phyloP scores from a whole-genome alignment of 2,888 invertebrate genomes.

The Chrysopilus asiliformis region DNA sequence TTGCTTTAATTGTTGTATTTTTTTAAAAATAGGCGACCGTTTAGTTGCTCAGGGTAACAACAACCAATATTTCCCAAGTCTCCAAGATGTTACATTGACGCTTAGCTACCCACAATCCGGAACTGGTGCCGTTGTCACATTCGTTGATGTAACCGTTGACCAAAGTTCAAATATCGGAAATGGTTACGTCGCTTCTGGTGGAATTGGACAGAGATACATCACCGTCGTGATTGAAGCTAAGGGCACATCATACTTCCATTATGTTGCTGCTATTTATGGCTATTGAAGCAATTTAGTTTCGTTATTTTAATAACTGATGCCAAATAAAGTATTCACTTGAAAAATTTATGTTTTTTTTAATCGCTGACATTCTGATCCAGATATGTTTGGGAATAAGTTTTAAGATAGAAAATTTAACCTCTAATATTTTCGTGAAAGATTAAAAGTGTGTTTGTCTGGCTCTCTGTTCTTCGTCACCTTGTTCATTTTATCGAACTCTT shows the following conservation, averaged over 20 bases:
- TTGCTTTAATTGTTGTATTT: no score
- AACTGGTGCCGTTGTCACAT: constrained; percentile 20
- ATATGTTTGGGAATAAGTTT: no score
- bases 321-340: no score
- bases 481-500: no score
- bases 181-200: constrained; percentile 22
- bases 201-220: constrained; percentile 21
- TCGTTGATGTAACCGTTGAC: constrained; percentile 25
- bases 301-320: no score
- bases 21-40: constrained; percentile 30
- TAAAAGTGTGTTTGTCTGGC: no score
- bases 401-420: no score
- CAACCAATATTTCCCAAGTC: constrained; percentile 21
- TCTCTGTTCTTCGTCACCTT: no score
- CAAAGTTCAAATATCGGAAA: constrained; percentile 19
- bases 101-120: constrained; percentile 23
- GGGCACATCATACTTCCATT: constrained; percentile 23
- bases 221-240: constrained; percentile 24
- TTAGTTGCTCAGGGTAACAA: constrained; percentile 22
- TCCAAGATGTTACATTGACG: constrained; percentile 23
- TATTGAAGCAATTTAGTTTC: constrained; percentile 20
- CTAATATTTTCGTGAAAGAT: no score
- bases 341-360: no score
- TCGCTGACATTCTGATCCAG: no score
- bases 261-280: constrained; percentile 27